phyloP scores from a whole-genome alignment of 2,888 invertebrate species.

The Drosophila bunnanda region DNA sequence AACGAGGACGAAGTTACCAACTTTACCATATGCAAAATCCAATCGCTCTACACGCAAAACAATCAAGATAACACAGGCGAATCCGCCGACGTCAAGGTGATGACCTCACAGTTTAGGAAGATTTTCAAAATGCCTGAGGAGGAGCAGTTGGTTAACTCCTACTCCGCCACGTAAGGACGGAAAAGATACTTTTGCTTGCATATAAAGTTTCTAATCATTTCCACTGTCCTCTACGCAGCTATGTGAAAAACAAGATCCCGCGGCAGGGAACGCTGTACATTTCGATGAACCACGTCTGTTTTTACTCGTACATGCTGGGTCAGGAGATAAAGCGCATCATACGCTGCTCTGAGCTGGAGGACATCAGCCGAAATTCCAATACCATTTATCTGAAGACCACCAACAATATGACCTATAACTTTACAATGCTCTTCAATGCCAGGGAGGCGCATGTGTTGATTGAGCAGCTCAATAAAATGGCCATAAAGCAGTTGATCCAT shows the following conservation, averaged over 20 bases:
- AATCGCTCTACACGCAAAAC: slow-evolving; percentile 94
- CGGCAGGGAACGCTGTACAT: slow-evolving; percentile 98
- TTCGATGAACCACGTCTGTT: slow-evolving; percentile 98
- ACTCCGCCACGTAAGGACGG: slow-evolving; percentile 92
- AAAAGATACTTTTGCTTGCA: rapidly evolving
- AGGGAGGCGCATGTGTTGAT: slow-evolving; percentile 95
- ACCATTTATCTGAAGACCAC: slow-evolving; percentile 92
- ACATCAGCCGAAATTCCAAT: slow-evolving; percentile 92
- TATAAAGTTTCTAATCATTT: neutral
- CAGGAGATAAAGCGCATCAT: slow-evolving; percentile 94
- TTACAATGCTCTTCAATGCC: slow-evolving; percentile 95
- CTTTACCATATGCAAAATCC: slow-evolving; percentile 97
- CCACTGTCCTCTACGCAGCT: slow-evolving; percentile 86
- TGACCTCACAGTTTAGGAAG: slow-evolving; percentile 94
- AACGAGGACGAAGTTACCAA: slow-evolving; percentile 96
- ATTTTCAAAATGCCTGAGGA: slow-evolving; percentile 96
- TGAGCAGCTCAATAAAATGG: slow-evolving; percentile 98
- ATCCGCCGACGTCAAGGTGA: slow-evolving; percentile 88
- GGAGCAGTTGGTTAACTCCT: slow-evolving; percentile 98
- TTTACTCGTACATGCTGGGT: slow-evolving; percentile 97
- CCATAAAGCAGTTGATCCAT: slow-evolving; percentile 93
- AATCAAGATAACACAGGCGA: slow-evolving; percentile 83
- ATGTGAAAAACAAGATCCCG: slow-evolving; percentile 96
- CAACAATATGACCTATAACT: slow-evolving; percentile 92
- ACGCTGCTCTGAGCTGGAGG: slow-evolving; percentile 90